Evolutionary conservation across 1,140 invertebrate species (phyloP).

Genomic region (Lepidotrigona ventralis): DNA sequence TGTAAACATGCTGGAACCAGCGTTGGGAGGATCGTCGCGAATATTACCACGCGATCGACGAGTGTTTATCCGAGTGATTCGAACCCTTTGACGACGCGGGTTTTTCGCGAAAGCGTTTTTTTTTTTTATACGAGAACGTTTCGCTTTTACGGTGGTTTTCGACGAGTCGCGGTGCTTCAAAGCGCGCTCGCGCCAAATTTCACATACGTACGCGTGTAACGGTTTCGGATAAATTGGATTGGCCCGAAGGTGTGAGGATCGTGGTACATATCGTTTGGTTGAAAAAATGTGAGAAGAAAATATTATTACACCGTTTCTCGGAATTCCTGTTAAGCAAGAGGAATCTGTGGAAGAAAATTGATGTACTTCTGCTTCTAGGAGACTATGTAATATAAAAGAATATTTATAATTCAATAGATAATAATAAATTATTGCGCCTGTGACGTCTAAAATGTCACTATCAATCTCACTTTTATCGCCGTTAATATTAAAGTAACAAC

Average conservation of each 20-base stretch:
- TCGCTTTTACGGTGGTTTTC: background rate
- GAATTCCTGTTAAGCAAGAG: too few relatives aligned
- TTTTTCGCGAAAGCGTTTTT: background rate
- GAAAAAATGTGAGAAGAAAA: too few relatives aligned
- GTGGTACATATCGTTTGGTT: background rate
- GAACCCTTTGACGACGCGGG: background rate
- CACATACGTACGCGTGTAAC: background rate
- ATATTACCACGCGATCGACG: conserved; percentile 24
- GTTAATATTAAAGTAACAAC: too few relatives aligned
- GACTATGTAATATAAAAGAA: too few relatives aligned
- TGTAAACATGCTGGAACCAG: background rate
- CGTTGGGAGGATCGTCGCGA: background rate
- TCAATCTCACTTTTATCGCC: background rate
- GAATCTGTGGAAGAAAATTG: too few relatives aligned
- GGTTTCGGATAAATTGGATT: background rate
- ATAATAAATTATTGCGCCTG: too few relatives aligned
- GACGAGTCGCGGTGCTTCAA: background rate
- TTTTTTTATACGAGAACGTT: background rate
- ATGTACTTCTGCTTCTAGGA: too few relatives aligned
- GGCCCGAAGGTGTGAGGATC: background rate
- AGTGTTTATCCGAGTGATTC: conserved; percentile 15
- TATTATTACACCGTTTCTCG: too few relatives aligned
- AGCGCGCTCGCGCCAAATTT: background rate
- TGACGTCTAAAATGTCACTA: too few relatives aligned
- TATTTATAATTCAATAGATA: too few relatives aligned